Percentiles rank a stretch among this genome's conserved stretches.
Conservation (phyloP, 2,888 invertebrate species). For the Erebia aethiops region DNA sequence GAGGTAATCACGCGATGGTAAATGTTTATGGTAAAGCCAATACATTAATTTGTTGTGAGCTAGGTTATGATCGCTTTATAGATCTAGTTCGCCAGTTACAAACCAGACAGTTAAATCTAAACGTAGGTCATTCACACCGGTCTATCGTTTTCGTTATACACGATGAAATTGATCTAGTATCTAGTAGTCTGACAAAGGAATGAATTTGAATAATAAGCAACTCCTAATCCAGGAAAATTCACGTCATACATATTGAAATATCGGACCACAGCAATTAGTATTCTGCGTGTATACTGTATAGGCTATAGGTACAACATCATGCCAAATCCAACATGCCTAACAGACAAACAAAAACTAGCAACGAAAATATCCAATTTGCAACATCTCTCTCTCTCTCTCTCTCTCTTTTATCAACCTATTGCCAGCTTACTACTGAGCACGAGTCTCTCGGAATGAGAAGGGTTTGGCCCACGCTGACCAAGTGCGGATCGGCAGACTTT, state of each 20-base stretch:
- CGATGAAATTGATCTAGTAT: not conserved
- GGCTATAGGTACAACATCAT: too few species aligned
- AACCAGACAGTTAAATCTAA: not conserved
- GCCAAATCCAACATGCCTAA: too few species aligned
- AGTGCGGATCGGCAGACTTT: too few species aligned
- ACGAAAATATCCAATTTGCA: too few species aligned
- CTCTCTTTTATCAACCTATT: too few species aligned
- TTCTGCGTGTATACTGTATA: too few species aligned
- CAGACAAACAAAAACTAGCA: too few species aligned
- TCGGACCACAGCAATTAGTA: not conserved
- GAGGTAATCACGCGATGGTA: constrained; percentile 30
- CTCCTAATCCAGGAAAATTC: not conserved
- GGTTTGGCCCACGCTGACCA: too few species aligned
- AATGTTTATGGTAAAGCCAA: constrained; percentile 27
- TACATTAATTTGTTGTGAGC: constrained; percentile 19
- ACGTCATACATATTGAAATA: not conserved
- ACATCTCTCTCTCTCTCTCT: too few species aligned
- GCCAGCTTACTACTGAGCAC: too few species aligned
- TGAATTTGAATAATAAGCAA: not conserved
- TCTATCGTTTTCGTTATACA: not conserved
- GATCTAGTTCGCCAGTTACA: not conserved
- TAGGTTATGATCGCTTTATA: constrained; percentile 13
- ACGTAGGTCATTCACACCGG: not conserved
- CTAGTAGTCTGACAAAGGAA: not conserved
- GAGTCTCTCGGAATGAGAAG: too few species aligned